Evolutionary conservation across 2,113 vertebrate genomes (phyloP).

Genomic region (Falco punctatus): DNA sequence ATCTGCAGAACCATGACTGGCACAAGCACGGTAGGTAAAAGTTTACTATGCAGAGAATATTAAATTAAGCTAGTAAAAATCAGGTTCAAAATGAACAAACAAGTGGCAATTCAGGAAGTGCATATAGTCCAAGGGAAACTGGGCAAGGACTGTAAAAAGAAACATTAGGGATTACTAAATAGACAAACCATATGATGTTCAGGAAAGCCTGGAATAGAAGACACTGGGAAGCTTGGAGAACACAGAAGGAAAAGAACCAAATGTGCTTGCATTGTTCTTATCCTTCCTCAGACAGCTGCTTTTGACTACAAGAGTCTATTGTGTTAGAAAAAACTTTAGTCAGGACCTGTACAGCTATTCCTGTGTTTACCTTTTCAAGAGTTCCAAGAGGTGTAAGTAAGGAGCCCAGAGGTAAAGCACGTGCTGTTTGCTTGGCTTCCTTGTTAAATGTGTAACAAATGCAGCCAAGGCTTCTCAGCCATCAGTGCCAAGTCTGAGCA

Average conservation of each 20-base stretch:
- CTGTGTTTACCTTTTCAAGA: not conserved
- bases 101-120: not conserved
- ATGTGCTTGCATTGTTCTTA: not conserved
- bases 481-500: not conserved
- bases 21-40: not conserved
- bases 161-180: not conserved
- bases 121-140: not conserved
- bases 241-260: not conserved
- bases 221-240: not conserved
- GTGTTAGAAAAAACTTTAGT: not conserved
- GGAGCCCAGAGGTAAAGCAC: not conserved
- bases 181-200: conserved; percentile 20
- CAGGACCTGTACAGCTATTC: not conserved
- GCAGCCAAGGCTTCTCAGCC: not conserved
- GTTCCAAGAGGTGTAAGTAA: not conserved
- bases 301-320: not conserved
- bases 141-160: not conserved
- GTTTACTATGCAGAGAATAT: not conserved
- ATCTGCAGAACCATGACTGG: not conserved
- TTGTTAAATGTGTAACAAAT: not conserved
- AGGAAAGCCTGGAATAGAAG: conserved; percentile 39
- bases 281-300: conserved; percentile 15
- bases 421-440: not conserved
- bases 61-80: not conserved
- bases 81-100: not conserved